Evolutionary conservation across 2,888 invertebrate species (phyloP).

Genomic region (Clistopyga incitator): DNA sequence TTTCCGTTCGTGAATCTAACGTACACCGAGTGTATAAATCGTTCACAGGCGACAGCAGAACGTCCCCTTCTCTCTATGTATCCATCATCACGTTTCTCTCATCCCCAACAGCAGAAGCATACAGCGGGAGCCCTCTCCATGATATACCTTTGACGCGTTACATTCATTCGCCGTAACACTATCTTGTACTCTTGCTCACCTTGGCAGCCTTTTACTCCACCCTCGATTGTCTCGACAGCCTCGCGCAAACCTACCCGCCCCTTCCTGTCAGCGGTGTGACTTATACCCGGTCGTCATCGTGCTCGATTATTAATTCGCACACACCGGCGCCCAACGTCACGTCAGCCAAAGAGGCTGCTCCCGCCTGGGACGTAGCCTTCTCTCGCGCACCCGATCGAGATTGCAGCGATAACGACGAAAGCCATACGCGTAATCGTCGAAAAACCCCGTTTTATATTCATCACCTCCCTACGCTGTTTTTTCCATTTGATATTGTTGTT

Average conservation of each 20-base stretch:
- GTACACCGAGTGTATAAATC: not conserved
- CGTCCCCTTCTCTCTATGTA: constrained; percentile 9
- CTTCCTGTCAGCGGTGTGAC: constrained; percentile 13
- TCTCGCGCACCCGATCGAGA: constrained; percentile 19
- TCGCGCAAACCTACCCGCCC: constrained; percentile 14
- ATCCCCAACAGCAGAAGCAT: not conserved
- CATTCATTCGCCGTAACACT: constrained; percentile 44
- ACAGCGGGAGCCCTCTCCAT: constrained; percentile 6
- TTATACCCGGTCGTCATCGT: constrained; percentile 32
- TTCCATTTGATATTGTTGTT: constrained; percentile 15
- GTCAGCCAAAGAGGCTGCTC: not conserved
- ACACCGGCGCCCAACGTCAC: constrained; percentile 11
- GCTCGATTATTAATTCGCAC: constrained; percentile 35
- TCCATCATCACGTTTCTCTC: constrained; percentile 26
- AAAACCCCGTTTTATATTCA: not conserved
- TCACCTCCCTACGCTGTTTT: not conserved
- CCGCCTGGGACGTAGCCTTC: constrained; percentile 15
- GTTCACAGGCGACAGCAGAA: not conserved
- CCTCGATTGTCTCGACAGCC: constrained; percentile 41
- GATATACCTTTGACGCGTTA: constrained; percentile 39
- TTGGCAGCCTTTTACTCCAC: constrained; percentile 42
- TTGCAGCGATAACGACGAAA: constrained; percentile 23
- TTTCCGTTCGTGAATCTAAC: not conserved
- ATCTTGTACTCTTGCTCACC: constrained; percentile 31
- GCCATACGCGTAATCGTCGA: not conserved